Base-by-base conservation (phyloP, 2,888 invertebrate genomes). In the Oegoconia quadripuncta region DNA sequence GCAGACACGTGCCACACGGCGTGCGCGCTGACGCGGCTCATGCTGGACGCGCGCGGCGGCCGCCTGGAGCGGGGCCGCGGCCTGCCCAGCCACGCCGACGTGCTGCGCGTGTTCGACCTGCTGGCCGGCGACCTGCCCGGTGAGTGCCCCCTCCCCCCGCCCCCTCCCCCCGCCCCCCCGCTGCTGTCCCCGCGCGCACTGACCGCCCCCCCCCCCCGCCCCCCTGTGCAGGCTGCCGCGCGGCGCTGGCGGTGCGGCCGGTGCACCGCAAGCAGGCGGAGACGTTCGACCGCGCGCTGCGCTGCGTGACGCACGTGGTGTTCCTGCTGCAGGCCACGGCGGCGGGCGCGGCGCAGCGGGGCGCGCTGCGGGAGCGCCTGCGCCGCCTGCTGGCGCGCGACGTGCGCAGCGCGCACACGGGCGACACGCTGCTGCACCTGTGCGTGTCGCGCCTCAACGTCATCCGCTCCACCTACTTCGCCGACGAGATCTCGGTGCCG, bases 1-100 rank as follows among this genome's bases (percentile, higher is more conserved):
- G 90, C 92, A 43, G 97, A 97, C 78, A 94, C 96, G 30, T 93
- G 94, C 70, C 96, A 95, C 77, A 92, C 95, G 37, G 94, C 95
- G 41, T 93, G 95, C 83, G 95, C 96, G 14, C 86, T 97, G 36
- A 94, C 96, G 44, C 91, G 95, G 55, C 89, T 96, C 44, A 93
- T 95, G 91, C 89, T 96, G 54, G 93, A 93, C 74, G 88, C 92
- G 57, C 89, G 90, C 57, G 89, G 88, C 44, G 91, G 91, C 48
- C 88, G 88, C 13, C 75, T 88, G 41, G 88, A 88, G 54, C 80
- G 81, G 77, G 50, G 71, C 71, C 52, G 79, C 80, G 54, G 76
- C 52, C 60, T 52, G 80, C 89, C 64, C 75, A 80, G 46, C 66
- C 93, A 93, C 68, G 80, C 80, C 17, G 95, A 96, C 84, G 92